Base-by-base conservation (phyloP, 23 tunicate genomes). In the Halocynthia aurantium region DNA sequence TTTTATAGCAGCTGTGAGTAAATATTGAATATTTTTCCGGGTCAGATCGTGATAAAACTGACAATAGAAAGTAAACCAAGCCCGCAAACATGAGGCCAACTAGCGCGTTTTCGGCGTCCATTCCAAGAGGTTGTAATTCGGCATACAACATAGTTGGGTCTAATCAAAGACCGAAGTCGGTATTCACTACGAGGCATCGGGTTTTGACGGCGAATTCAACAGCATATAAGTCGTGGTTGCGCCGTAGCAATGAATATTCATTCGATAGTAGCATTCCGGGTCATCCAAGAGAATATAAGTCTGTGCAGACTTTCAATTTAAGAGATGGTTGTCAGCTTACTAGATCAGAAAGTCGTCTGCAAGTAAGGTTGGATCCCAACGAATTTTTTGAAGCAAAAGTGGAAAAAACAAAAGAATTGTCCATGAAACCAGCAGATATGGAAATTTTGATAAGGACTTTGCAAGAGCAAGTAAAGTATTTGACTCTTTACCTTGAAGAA, bases 271-370 rank as follows among this genome's bases (percentile, higher is more conserved):
- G 31, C 19, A 8, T 65, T 9, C 17, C n/a, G 6, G 56, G 56
- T 9, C 78, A 74, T 21, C 55, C 78, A 56, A 53, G 64, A 51
- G 56, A 74, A 9, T 74, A 74, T 6, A 74, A 88, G 83, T 78
- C 80, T 78, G 95, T 88, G 13, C 84, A 88, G 73, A 88, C 95
- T 20, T 88, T 88, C 76, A 88, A 88, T 74, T 76, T 88, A 22
- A 63, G 75, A 18, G 81, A 87, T 57, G 86, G 83, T 54, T 78
- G 80, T 55, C 70, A 84, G 22, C 21, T 88, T 64, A 76, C 87
- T 31, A 78, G 76, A 55, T 88, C 95, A 11, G 95, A 87, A 7
- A 86, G 95, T 40, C 86, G 83, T 51, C 53, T 88, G n/a, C 86
- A 78, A 49, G 95, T 88, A 68, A 53, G 73, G 50, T 58, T 88